Evolutionary conservation across 2,797 vertebrate genomes (phyloP).

Genomic region (Eupleurogrammus muticus): DNA sequence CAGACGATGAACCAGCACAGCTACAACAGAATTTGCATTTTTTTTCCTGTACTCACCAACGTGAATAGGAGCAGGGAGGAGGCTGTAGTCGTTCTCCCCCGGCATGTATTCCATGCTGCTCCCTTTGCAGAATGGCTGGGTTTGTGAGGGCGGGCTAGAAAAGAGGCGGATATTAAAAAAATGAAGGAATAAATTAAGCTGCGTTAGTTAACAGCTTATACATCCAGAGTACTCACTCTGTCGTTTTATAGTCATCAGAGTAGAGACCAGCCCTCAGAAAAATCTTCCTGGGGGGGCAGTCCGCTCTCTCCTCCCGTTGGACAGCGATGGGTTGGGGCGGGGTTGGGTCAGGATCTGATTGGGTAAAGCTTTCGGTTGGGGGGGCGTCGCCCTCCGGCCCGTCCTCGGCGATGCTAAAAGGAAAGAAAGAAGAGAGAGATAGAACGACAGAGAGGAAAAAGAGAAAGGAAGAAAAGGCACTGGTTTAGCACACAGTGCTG

Average conservation of each 20-base stretch:
- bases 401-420: constrained; percentile 75
- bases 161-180: constrained; percentile 17
- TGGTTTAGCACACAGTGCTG: constrained; percentile 87
- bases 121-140: constrained; percentile 88
- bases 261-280: constrained; percentile 97
- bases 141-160: constrained; percentile 87
- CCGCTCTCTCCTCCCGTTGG: constrained; percentile 88
- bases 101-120: constrained; percentile 90
- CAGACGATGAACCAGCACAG: constrained; percentile 1
- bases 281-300: constrained; percentile 90
- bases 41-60: constrained; percentile 89
- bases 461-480: constrained; percentile 78
- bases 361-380: constrained; percentile 78
- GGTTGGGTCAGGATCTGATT: constrained; percentile 76
- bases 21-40: neutral
- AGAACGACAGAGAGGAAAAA: constrained; percentile 77
- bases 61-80: constrained; percentile 95
- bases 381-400: constrained; percentile 76
- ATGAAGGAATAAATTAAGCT: constrained; percentile 21
- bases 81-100: constrained; percentile 90
- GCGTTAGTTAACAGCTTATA: neutral
- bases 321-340: constrained; percentile 73
- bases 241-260: constrained; percentile 96
- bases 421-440: constrained; percentile 72
- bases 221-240: constrained; percentile 87